Percentiles rank a stretch among this genome's conserved stretches.
These are phyloP conservation scores for Aphelenchoides fujianensis DNA, from an alignment of 1,140 invertebrate genomes.

Conservation along the genomic window DNA sequence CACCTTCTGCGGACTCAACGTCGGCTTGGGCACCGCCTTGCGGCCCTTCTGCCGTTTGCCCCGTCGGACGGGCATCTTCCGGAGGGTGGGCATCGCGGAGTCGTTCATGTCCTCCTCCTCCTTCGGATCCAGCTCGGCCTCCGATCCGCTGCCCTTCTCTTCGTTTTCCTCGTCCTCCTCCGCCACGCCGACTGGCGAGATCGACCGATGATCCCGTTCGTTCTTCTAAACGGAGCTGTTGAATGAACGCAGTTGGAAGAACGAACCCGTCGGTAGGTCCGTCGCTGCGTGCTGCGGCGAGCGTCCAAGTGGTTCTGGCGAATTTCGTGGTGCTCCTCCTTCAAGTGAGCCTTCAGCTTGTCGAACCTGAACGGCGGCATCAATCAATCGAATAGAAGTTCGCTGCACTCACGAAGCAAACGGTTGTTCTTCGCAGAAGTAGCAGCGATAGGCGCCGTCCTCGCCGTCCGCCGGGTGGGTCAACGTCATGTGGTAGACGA, in stretches of 20 bases:
- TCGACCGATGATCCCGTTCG: not conserved
- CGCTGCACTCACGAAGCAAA: slow-evolving; percentile 7
- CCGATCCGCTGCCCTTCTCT: no score
- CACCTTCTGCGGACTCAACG: not conserved
- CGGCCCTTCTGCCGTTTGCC: not conserved
- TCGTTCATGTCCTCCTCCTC: slow-evolving; percentile 1
- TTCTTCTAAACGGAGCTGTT: slow-evolving; percentile 1
- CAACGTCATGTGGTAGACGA: slow-evolving; percentile 22
- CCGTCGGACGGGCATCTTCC: not conserved
- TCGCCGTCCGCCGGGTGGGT: slow-evolving; percentile 16
- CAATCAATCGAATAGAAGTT: no score
- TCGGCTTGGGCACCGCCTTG: not conserved
- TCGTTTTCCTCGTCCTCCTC: no score
- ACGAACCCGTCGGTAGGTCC: not conserved
- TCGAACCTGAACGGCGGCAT: slow-evolving; percentile 22
- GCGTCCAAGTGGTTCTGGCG: slow-evolving; percentile 5
- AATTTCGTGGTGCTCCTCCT: slow-evolving; percentile 10
- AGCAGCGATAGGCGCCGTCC: not conserved
- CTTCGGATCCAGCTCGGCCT: no score
- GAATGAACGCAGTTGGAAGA: not conserved
- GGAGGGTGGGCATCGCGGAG: not conserved
- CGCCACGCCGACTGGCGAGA: no score
- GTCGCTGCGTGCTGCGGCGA: not conserved
- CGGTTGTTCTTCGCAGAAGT: slow-evolving; percentile 1
- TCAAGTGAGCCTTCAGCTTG: slow-evolving; percentile 20